Evolutionary conservation across 2,888 invertebrate species (phyloP), one percentile per base, ranked within the genome.

Genomic region (Rhingia rostrata): DNA sequence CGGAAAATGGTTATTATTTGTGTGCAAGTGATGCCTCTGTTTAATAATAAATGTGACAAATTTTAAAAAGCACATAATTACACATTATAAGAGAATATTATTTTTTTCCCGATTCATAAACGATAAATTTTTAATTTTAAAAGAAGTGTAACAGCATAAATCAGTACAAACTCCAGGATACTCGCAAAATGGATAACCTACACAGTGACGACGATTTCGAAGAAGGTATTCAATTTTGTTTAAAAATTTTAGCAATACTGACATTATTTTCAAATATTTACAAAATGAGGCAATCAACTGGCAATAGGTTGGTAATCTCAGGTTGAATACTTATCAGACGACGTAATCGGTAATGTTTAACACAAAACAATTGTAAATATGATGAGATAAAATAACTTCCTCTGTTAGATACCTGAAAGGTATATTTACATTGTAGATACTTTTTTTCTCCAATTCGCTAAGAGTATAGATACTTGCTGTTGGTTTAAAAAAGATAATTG

Each of bases 21-120:
- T 45, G 47, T 79, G 73, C 78, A 73, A 83, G 78, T 83, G 83
- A 83, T 83, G 83, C 69, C 73, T 73, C 73, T 83, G 83, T 83
- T 33, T 83, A 83, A 69, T 64, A 35, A 83, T 83, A 83, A 83
- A 51, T 74, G 83, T 83, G 83, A 83, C 83, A 73, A 78, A 79
- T 78, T 64, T 69, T 78, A n/a, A 51, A 41, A 41, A 54, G n/a
- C 33, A 32, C 10, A 54, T 33, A 47, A n/a, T 6, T 14, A 54
- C 35, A 5, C 14, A 64, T 41, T 58, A 30, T 32, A 45, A 45
- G 22, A 22, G 22, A 61, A 54, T 37, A 54, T 30, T 41, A 67
- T 53, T 2, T 12, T 45, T 63, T 69, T 60, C 60, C 49, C 67
- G 67, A 78, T 69, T 83, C 61, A 73, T 53, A 22, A 22, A 64